phyloP scores from a whole-genome alignment of 2,113 vertebrate genomes.

The Rana temporaria region DNA sequence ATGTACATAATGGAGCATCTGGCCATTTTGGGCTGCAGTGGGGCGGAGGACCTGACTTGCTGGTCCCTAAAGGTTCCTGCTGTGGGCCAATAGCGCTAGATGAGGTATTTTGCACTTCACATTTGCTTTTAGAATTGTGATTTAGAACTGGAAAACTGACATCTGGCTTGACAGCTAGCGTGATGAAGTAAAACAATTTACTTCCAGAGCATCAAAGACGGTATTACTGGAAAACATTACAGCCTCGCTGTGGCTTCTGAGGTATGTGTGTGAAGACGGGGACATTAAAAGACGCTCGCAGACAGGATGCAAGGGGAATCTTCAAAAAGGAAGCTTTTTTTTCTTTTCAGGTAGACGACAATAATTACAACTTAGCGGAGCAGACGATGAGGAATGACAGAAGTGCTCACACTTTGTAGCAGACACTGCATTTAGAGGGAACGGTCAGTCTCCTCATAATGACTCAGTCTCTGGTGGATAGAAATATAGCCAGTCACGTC shows the following conservation, averaged over 20 bases:
- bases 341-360: constrained; percentile 21
- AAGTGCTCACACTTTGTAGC: background rate
- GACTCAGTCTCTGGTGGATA: background rate
- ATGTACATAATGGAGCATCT: too few species aligned
- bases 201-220: constrained; percentile 16
- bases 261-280: background rate
- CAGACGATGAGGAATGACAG: background rate
- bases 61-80: too few species aligned
- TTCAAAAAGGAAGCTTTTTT: constrained; percentile 35
- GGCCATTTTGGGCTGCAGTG: too few species aligned
- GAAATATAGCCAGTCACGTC: background rate
- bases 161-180: background rate
- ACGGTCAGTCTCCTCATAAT: background rate
- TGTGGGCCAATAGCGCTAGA: too few species aligned
- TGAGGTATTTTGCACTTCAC: too few species aligned
- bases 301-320: constrained; percentile 34
- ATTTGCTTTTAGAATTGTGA: too few species aligned
- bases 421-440: background rate
- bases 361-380: constrained; percentile 18
- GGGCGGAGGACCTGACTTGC: too few species aligned
- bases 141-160: too few species aligned
- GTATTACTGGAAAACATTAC: constrained; percentile 9
- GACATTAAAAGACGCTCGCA: background rate
- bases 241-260: background rate
- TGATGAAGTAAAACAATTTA: background rate